Percentiles rank a stretch among this genome's conserved stretches.
Evolutionary conservation across 1,140 invertebrate species (phyloP).

Genomic region (Mamestra configurata): DNA sequence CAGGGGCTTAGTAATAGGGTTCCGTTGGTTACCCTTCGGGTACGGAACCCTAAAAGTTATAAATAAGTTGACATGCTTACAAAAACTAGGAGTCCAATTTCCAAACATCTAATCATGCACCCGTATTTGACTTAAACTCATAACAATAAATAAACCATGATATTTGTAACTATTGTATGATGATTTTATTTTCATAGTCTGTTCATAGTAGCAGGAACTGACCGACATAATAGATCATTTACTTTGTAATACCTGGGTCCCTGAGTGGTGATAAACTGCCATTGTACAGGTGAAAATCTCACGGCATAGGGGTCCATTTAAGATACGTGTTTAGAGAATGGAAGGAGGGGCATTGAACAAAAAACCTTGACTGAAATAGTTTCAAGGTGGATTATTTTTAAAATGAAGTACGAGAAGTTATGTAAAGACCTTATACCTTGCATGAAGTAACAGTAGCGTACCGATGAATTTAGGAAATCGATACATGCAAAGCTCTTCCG

Average conservation of each 20-base stretch:
- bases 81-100: too few relatives aligned
- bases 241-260: neutral
- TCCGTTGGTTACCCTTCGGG: too few relatives aligned
- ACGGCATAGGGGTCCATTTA: neutral
- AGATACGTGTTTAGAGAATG: neutral
- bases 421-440: too few relatives aligned
- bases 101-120: neutral
- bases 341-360: neutral
- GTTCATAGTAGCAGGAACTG: neutral
- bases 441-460: too few relatives aligned
- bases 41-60: too few relatives aligned
- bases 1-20: too few relatives aligned
- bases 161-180: neutral
- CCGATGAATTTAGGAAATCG: too few relatives aligned
- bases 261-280: conserved; percentile 5
- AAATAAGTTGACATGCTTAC: too few relatives aligned
- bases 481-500: too few relatives aligned
- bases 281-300: conserved; percentile 29
- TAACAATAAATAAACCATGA: conserved; percentile 4
- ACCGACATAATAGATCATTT: neutral
- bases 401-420: too few relatives aligned
- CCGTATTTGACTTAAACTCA: neutral
- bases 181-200: conserved; percentile 13
- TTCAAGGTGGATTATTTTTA: too few relatives aligned
- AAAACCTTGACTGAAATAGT: neutral